A percentile compares a stretch with the other conserved stretches of the same genome.
These are phyloP conservation scores for Turdus rufiventris DNA, from an alignment of 2,113 vertebrate genomes.

Conservation along the genomic window DNA sequence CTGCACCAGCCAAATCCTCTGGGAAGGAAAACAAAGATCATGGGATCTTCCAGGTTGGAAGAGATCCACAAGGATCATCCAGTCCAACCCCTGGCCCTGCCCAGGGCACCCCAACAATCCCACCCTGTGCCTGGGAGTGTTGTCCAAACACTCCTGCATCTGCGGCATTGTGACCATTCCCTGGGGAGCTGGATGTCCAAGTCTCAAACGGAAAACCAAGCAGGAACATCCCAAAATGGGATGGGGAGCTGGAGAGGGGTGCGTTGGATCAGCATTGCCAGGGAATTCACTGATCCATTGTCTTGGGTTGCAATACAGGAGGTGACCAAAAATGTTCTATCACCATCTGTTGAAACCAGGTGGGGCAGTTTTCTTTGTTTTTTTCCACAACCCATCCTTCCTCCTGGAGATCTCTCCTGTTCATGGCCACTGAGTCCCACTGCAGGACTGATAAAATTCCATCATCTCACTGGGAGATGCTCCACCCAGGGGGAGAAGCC, in stretches of 20 bases:
- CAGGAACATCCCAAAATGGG: too few species aligned
- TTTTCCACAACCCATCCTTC: too few species aligned
- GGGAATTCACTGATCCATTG: not conserved
- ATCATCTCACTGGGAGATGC: too few species aligned
- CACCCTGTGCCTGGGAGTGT: not conserved
- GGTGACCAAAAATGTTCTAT: too few species aligned
- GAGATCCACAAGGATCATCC: not conserved
- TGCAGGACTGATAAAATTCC: too few species aligned
- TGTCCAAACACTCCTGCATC: not conserved
- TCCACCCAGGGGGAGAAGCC: too few species aligned
- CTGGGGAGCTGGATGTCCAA: not conserved
- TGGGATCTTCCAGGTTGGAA: not conserved
- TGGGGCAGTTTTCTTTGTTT: too few species aligned
- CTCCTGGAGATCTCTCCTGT: too few species aligned
- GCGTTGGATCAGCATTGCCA: not conserved
- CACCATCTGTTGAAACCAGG: too few species aligned
- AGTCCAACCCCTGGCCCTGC: not conserved
- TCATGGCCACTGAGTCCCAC: too few species aligned
- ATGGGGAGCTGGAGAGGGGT: not conserved
- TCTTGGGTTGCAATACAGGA: too few species aligned
- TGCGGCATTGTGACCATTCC: accelerated
- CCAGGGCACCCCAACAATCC: not conserved
- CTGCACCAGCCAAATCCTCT: not conserved
- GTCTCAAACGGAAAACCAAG: not conserved
- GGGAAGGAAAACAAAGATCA: not conserved